Conservation (phyloP, 2,113 vertebrate genomes). For the Leucosticte australis region DNA sequence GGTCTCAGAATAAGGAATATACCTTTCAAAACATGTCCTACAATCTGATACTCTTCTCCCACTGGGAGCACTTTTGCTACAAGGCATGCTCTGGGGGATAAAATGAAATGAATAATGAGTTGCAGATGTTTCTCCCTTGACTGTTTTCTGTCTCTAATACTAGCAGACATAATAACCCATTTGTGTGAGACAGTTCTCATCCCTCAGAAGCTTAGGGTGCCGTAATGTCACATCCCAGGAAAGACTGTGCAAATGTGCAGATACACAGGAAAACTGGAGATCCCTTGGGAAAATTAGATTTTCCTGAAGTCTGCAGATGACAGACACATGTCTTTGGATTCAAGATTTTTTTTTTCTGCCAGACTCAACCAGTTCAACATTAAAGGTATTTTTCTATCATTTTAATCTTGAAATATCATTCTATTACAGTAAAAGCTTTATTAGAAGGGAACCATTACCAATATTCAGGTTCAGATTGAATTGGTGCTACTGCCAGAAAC, state of each 20-base stretch:
- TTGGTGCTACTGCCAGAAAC: background rate
- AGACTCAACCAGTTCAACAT: background rate
- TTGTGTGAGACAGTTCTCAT: background rate
- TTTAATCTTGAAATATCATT: background rate
- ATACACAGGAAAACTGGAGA: background rate
- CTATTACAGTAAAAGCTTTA: background rate
- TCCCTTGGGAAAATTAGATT: background rate
- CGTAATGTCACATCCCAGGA: background rate
- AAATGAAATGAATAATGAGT: background rate
- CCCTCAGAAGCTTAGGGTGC: background rate
- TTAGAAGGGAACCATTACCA: background rate
- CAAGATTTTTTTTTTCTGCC: background rate
- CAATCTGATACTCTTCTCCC: background rate
- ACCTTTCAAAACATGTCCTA: background rate
- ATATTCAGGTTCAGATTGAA: background rate
- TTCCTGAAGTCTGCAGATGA: background rate
- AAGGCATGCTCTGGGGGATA: background rate
- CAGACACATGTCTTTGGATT: rapidly evolving
- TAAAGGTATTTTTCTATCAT: background rate
- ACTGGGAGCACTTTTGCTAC: background rate
- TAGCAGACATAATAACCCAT: background rate
- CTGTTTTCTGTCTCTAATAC: background rate
- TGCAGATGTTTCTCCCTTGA: background rate
- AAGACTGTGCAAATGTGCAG: background rate
- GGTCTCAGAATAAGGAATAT: background rate